Evolutionary conservation across 2,797 vertebrate species (phyloP).

Genomic region (Hirundo rustica): DNA sequence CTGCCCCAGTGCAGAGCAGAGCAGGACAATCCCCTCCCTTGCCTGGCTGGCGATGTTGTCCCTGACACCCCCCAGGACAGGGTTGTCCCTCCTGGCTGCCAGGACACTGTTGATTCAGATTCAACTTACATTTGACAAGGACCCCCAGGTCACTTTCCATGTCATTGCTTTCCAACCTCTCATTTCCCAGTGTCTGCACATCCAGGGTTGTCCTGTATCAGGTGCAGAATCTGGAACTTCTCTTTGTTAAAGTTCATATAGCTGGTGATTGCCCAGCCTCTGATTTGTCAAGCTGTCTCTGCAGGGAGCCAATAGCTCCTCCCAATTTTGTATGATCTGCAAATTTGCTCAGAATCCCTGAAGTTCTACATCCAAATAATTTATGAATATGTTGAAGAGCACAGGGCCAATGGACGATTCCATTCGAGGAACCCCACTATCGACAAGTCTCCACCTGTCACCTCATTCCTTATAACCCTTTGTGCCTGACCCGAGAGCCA

Average conservation of each 20-base stretch:
- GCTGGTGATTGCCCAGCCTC: not conserved
- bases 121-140: rapidly evolving
- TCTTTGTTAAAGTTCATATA: not conserved
- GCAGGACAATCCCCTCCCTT: not conserved
- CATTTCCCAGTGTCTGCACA: not conserved
- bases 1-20: rapidly evolving
- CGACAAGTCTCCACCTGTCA: rapidly evolving
- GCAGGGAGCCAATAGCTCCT: not conserved
- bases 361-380: not conserved
- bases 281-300: rapidly evolving
- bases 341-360: not conserved
- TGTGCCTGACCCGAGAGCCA: rapidly evolving
- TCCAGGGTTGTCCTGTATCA: rapidly evolving
- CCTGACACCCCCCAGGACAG: not conserved
- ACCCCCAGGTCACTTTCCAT: rapidly evolving
- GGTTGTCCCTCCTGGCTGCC: not conserved
- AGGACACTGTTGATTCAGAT: rapidly evolving
- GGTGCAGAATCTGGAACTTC: not conserved
- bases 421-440: rapidly evolving
- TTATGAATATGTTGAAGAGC: not conserved
- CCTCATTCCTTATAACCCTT: not conserved
- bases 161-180: not conserved
- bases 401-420: rapidly evolving
- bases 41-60: rapidly evolving
- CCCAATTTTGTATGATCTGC: not conserved